Evolutionary conservation across 2,113 vertebrate genomes (phyloP).

Genomic region (Vombatus ursinus): DNA sequence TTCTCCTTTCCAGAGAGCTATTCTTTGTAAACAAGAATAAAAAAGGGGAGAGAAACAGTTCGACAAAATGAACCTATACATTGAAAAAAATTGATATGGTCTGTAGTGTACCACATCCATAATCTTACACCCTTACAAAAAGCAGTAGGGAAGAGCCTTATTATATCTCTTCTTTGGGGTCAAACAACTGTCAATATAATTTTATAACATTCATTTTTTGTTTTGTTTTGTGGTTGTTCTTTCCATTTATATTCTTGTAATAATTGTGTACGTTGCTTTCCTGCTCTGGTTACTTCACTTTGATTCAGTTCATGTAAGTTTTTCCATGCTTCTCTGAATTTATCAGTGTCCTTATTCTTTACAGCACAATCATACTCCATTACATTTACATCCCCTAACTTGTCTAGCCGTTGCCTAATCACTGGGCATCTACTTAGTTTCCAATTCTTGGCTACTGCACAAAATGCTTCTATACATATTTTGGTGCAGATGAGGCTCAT

Average conservation of each 20-base stretch:
- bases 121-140: neutral
- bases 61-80: neutral
- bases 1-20: neutral
- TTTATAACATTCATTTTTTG: too few species aligned
- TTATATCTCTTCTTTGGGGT: neutral
- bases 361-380: too few species aligned
- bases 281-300: too few species aligned
- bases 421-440: too few species aligned
- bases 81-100: neutral
- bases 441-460: too few species aligned
- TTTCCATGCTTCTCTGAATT: neutral
- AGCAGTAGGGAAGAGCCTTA: neutral
- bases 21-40: neutral
- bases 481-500: too few species aligned
- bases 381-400: too few species aligned
- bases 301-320: neutral
- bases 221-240: neutral
- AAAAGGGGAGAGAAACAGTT: neutral
- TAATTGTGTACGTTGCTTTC: too few species aligned
- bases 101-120: neutral
- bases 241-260: neutral
- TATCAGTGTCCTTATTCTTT: neutral
- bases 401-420: too few species aligned
- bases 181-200: neutral
- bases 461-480: too few species aligned